These are phyloP conservation scores for Thera britannica DNA, from an alignment of 2,888 invertebrate species.

Conservation along the genomic window DNA sequence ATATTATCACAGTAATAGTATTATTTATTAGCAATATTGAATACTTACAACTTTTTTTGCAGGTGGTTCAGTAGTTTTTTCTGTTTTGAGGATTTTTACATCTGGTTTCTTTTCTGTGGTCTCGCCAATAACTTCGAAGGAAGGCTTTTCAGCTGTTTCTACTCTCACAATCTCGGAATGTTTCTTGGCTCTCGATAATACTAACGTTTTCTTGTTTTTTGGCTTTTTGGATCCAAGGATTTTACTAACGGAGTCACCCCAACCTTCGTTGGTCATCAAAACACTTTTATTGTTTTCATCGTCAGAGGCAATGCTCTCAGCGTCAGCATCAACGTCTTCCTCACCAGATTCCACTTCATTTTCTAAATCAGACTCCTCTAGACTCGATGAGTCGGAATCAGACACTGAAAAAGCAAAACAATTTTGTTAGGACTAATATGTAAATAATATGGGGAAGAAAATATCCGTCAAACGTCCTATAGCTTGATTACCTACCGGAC, in stretches of 20 bases:
- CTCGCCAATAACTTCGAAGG: slow-evolving; percentile 89
- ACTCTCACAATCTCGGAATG: slow-evolving; percentile 81
- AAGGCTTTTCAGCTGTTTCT: slow-evolving; percentile 75
- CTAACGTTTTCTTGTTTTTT: slow-evolving; percentile 89
- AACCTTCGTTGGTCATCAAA: slow-evolving; percentile 86
- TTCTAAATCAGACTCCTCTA: slow-evolving; percentile 59
- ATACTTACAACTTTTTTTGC: slow-evolving; percentile 67
- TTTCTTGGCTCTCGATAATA: slow-evolving; percentile 92
- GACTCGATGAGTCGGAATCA: slow-evolving; percentile 62
- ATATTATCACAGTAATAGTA: too few species aligned
- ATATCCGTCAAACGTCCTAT: background rate
- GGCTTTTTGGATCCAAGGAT: slow-evolving; percentile 91
- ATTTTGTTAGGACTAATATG: background rate
- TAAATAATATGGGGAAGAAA: background rate
- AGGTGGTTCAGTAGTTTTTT: slow-evolving; percentile 57
- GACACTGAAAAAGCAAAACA: slow-evolving; percentile 42
- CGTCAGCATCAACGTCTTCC: slow-evolving; percentile 49
- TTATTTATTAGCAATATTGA: background rate
- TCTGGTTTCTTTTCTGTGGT: slow-evolving; percentile 73
- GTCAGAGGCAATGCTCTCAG: slow-evolving; percentile 48
- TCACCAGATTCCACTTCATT: slow-evolving; percentile 52
- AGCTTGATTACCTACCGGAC: slow-evolving; percentile 51
- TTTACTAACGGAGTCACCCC: slow-evolving; percentile 93
- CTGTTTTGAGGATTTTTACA: slow-evolving; percentile 58
- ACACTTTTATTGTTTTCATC: slow-evolving; percentile 38